phyloP scores from a whole-genome alignment of 1,140 invertebrate species.

The Zaprionus vittiger region DNA sequence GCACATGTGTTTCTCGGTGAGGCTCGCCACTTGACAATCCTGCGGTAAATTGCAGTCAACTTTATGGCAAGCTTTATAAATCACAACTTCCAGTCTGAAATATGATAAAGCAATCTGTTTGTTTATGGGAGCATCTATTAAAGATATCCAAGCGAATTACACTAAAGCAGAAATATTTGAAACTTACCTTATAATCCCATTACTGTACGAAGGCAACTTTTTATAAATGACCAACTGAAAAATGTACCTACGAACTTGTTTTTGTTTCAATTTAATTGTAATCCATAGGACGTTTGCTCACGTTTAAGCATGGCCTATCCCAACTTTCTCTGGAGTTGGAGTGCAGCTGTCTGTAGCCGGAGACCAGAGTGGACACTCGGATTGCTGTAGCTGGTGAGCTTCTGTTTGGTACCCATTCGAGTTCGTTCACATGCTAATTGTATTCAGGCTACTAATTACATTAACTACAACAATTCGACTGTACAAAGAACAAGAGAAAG shows the following conservation, averaged over 20 bases:
- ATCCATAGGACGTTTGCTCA: too few species aligned
- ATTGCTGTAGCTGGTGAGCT: neutral
- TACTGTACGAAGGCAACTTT: too few species aligned
- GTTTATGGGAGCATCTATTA: neutral
- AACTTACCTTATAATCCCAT: too few species aligned
- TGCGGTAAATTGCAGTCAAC: constrained; percentile 70
- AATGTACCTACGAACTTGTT: too few species aligned
- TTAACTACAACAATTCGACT: neutral
- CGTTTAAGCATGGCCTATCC: too few species aligned
- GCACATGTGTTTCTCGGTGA: constrained; percentile 29
- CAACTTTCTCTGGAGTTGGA: neutral
- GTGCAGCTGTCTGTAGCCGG: neutral
- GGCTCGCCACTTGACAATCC: constrained; percentile 68
- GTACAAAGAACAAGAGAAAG: neutral
- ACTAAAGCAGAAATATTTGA: neutral
- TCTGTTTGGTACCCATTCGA: neutral
- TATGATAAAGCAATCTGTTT: neutral
- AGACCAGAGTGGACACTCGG: neutral
- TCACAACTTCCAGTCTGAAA: constrained; percentile 29
- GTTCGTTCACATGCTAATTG: neutral
- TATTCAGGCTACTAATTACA: neutral
- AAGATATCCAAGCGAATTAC: neutral
- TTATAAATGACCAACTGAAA: too few species aligned
- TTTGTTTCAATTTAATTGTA: too few species aligned
- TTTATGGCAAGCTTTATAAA: constrained; percentile 57